These are phyloP conservation scores for Choreutis nemorana DNA, from an alignment of 2,888 invertebrate species.

Conservation along the genomic window DNA sequence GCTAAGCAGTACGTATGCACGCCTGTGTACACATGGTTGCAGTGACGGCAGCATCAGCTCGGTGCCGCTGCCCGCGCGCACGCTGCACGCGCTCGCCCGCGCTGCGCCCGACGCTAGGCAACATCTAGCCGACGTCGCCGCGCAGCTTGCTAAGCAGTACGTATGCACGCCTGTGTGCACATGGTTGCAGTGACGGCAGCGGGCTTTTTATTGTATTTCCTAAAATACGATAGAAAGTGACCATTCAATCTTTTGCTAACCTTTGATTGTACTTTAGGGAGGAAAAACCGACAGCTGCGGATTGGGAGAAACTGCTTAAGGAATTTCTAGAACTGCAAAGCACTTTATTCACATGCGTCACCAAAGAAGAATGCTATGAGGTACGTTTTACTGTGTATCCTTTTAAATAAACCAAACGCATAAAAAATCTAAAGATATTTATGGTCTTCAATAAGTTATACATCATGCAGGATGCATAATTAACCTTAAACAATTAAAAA, in stretches of 20 bases:
- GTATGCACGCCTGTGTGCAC: no score
- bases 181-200: no score
- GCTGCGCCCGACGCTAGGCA: slow-evolving; percentile 4
- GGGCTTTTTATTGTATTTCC: no score
- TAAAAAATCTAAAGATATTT: not conserved
- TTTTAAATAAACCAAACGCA: not conserved
- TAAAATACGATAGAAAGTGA: not conserved
- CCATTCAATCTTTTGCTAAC: no score
- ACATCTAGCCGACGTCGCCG: no score
- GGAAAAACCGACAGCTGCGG: slow-evolving; percentile 37
- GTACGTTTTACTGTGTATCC: slow-evolving; percentile 17
- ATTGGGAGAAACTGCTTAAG: slow-evolving; percentile 73
- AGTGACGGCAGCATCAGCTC: no score
- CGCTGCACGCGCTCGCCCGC: slow-evolving; percentile 12
- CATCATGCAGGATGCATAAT: no score
- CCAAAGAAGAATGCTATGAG: slow-evolving; percentile 61
- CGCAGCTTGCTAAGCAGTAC: no score
- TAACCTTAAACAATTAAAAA: no score
- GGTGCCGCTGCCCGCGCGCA: slow-evolving; percentile 1
- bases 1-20: no score
- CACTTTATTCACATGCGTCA: slow-evolving; percentile 64
- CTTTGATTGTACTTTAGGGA: slow-evolving; percentile 20
- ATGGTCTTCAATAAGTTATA: no score
- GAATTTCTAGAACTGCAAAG: slow-evolving; percentile 72
- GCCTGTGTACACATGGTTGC: no score